Conservation (phyloP, 1,140 invertebrate species). For the Akabosia matsudoensis region DNA sequence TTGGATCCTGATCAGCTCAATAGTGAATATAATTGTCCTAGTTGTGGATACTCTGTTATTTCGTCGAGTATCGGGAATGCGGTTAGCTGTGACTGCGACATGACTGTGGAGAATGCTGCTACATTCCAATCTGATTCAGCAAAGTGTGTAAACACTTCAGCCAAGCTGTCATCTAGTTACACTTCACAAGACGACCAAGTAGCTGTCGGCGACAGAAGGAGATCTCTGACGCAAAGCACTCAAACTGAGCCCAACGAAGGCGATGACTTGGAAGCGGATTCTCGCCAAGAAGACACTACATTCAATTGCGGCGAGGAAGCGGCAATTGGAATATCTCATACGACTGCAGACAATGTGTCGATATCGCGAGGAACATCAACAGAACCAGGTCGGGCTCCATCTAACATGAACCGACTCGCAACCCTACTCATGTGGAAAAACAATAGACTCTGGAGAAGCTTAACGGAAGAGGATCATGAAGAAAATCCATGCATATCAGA, state of each 20-base stretch:
- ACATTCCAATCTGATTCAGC: background rate
- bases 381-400: background rate
- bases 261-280: background rate
- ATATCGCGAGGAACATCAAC: constrained; percentile 12
- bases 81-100: background rate
- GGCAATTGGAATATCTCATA: constrained; percentile 7
- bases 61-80: too few species aligned
- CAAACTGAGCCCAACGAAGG: constrained; percentile 35
- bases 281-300: background rate
- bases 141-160: constrained; percentile 15
- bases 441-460: constrained; percentile 44
- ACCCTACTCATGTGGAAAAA: constrained; percentile 41
- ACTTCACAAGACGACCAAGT: too few species aligned
- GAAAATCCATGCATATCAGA: constrained; percentile 33
- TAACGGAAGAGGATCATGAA: constrained; percentile 44
- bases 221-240: constrained; percentile 22
- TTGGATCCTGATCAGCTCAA: constrained; percentile 27
- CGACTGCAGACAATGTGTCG: constrained; percentile 2
- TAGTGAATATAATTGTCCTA: background rate
- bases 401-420: constrained; percentile 39
- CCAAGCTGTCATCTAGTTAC: background rate
- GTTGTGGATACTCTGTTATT: background rate
- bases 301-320: background rate
- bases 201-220: too few species aligned
- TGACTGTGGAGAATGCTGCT: background rate